Evolutionary conservation across 2,888 invertebrate species (phyloP), one percentile per base, ranked within the genome.

Genomic region (Epirrhoe alternata): DNA sequence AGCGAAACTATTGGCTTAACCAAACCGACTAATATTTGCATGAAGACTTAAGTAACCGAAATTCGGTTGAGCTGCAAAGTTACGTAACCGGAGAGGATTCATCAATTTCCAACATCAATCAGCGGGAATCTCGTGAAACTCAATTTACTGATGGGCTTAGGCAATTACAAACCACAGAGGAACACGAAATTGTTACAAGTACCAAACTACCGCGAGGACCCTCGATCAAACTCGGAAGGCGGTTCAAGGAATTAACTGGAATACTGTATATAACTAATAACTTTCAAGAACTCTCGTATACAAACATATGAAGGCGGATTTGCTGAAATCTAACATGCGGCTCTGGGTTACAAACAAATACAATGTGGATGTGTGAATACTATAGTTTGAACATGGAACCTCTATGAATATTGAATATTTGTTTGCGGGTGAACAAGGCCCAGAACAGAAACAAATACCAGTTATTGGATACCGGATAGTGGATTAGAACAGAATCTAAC

Each of bases 91-190:
- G 47, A 61, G 66, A 58, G 63, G 54, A 74, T 69, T 65, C 65
- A 61, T 69, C 72, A 72, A 69, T 74, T 62, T 70, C 69, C 56
- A 65, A 69, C 74, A 69, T 74, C 74, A 71, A 74, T 74, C 74
- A 72, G 59, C 59, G 31, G n/a, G 64, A 69, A 66, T 69, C 71
- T 73, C 71, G 59, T 54, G 66, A 65, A 74, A 74, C 74, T 74
- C 72, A 74, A 74, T 74, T 74, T 70, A 59, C 61, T 70, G 70
- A 70, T 69, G 72, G 68, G 72, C 72, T 70, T 64, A 71, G 61
- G 68, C 74, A 72, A 74, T 72, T 71, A 74, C 63, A 72, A 71
- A 58, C 68, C 72, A 64, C 71, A 69, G 69, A 69, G 70, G 66
- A 70, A 68, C 69, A 66, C 66, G 67, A 71, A 72, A 74, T 72